Percentiles rank a stretch among this genome's conserved stretches.
Conservation (phyloP, 2,113 vertebrate species). For the Oncorhynchus gorbuscha region DNA sequence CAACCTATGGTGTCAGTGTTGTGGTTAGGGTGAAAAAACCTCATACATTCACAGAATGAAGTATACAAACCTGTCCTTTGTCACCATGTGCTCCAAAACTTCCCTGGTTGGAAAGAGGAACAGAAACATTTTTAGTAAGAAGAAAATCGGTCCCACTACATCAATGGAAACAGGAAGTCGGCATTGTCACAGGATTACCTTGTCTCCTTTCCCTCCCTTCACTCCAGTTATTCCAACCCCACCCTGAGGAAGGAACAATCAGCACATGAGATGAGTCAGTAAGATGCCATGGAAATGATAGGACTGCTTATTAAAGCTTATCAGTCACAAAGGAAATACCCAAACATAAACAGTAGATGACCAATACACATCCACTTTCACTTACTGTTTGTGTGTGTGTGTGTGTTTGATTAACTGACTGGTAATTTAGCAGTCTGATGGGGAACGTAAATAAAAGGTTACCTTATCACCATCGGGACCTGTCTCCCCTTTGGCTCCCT, state of each 20-base stretch:
- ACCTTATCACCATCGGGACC: slow-evolving; percentile 73
- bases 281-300: neutral
- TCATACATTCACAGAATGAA: neutral
- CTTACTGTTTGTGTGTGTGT: neutral
- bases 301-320: neutral
- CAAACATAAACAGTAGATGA: neutral
- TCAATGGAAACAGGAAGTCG: slow-evolving; percentile 39
- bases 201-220: slow-evolving; percentile 66
- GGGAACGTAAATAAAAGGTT: slow-evolving; percentile 24
- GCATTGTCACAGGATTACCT: slow-evolving; percentile 55
- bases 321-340: neutral
- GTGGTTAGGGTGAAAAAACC: neutral
- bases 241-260: slow-evolving; percentile 54
- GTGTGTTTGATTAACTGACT: neutral
- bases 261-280: neutral
- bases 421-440: too few relatives aligned
- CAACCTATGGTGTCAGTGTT: neutral
- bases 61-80: slow-evolving; percentile 72
- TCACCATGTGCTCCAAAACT: slow-evolving; percentile 64
- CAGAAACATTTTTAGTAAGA: neutral
- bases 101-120: slow-evolving; percentile 54
- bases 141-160: neutral
- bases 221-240: slow-evolving; percentile 56
- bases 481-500: slow-evolving; percentile 75
- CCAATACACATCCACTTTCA: too few relatives aligned